Percentiles rank a stretch among this genome's conserved stretches.
phyloP scores from a whole-genome alignment of 2,797 vertebrate species.

The Anguilla marmorata region DNA sequence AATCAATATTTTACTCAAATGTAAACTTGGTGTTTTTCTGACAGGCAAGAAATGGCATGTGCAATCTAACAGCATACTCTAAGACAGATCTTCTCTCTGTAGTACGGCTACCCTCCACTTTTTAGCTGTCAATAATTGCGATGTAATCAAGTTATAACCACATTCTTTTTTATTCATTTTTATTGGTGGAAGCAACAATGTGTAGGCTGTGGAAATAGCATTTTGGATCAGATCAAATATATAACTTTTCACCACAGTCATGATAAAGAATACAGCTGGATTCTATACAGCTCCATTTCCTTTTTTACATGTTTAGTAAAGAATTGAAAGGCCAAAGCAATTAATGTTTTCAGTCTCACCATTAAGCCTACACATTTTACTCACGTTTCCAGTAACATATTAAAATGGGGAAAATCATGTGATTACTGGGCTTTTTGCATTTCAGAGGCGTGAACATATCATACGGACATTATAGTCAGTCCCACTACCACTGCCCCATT shows the following conservation, averaged over 20 bases:
- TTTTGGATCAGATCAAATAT: slow-evolving; percentile 14
- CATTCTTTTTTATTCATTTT: background rate
- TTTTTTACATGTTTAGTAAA: background rate
- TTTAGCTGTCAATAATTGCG: background rate
- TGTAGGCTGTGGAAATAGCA: background rate
- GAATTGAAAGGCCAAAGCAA: background rate
- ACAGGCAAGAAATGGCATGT: background rate
- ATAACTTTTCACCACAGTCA: background rate
- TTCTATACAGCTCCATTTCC: background rate
- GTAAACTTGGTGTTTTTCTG: background rate
- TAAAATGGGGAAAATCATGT: background rate
- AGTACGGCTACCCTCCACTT: background rate
- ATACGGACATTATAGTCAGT: background rate
- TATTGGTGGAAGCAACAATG: slow-evolving; percentile 3
- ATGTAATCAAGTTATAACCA: slow-evolving; percentile 8
- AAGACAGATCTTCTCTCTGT: background rate
- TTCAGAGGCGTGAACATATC: background rate
- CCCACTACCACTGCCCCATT: background rate
- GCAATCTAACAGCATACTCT: background rate
- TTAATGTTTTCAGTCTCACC: too few species aligned
- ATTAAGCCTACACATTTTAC: background rate
- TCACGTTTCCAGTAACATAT: background rate
- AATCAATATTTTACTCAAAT: slow-evolving; percentile 19
- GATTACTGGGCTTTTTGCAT: background rate
- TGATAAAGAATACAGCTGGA: background rate